phyloP scores from a whole-genome alignment of 2,797 vertebrate genomes.

The Odontamblyopus lacepedii region DNA sequence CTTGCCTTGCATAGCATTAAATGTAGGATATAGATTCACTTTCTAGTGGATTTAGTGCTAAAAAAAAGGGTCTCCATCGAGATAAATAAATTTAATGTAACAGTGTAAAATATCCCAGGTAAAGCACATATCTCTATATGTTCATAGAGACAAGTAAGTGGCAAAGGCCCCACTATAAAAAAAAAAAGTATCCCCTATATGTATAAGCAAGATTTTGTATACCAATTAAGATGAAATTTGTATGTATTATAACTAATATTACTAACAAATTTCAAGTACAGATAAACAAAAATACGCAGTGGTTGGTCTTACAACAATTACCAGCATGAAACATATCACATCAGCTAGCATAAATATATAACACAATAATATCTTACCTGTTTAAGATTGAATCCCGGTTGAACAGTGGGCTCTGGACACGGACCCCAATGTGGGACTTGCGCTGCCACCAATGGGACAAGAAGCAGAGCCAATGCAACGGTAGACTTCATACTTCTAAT shows the following conservation, averaged over 20 bases:
- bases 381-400: slow-evolving; percentile 76
- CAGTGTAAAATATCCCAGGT: too few species aligned
- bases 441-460: slow-evolving; percentile 61
- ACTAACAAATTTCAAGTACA: too few species aligned
- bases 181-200: too few species aligned
- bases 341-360: not conserved
- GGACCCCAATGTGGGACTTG: slow-evolving; percentile 82
- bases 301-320: not conserved
- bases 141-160: too few species aligned
- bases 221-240: not conserved
- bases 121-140: too few species aligned
- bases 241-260: not conserved
- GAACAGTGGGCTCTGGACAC: slow-evolving; percentile 77
- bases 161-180: too few species aligned
- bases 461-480: slow-evolving; percentile 40
- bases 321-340: not conserved
- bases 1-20: too few species aligned
- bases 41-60: too few species aligned
- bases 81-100: too few species aligned
- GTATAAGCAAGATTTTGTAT: not conserved
- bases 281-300: too few species aligned
- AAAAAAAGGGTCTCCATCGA: too few species aligned
- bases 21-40: too few species aligned
- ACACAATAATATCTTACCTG: slow-evolving; percentile 70
- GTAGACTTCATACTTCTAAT: slow-evolving; percentile 59